Evolutionary conservation across 1,140 invertebrate species (phyloP).

Genomic region (Drosophila cardini): DNA sequence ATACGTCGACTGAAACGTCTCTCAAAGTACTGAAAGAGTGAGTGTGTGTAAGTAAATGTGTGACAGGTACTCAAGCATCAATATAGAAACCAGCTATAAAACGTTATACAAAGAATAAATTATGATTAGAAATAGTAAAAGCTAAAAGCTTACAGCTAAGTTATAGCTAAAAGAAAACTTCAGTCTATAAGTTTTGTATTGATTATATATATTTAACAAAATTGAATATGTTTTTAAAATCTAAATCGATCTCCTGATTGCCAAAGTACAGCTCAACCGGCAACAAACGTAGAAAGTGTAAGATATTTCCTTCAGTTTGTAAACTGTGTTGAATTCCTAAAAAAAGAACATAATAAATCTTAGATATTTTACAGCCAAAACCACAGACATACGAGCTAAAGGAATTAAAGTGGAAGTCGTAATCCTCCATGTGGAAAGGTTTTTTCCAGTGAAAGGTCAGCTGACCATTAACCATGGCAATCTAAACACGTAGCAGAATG

Average conservation of each 20-base stretch:
- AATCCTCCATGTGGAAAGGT: conserved; percentile 64
- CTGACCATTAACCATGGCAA: conserved; percentile 59
- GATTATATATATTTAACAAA: conserved; percentile 25
- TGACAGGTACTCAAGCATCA: neutral
- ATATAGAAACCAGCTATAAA: neutral
- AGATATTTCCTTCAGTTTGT: conserved; percentile 62
- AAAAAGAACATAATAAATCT: neutral
- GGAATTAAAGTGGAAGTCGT: conserved; percentile 58
- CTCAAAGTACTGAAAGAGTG: conserved; percentile 90
- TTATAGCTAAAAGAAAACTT: conserved; percentile 36
- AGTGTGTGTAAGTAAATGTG: conserved; percentile 60
- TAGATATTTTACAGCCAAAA: neutral
- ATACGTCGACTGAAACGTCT: conserved; percentile 90
- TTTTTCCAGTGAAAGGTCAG: conserved; percentile 53
- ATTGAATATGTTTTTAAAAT: too few species aligned
- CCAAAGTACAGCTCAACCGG: conserved; percentile 69
- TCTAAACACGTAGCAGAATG: conserved; percentile 60
- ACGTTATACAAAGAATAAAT: too few species aligned
- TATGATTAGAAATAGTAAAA: neutral
- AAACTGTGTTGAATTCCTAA: conserved; percentile 19
- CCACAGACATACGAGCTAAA: conserved; percentile 51
- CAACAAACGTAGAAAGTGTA: conserved; percentile 55
- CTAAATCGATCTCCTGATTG: conserved; percentile 48
- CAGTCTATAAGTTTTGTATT: neutral
- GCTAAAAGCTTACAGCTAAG: neutral